Evolutionary conservation across 1,140 invertebrate species (phyloP), one percentile per base, ranked within the genome.

Genomic region (Brachionus angularis): DNA sequence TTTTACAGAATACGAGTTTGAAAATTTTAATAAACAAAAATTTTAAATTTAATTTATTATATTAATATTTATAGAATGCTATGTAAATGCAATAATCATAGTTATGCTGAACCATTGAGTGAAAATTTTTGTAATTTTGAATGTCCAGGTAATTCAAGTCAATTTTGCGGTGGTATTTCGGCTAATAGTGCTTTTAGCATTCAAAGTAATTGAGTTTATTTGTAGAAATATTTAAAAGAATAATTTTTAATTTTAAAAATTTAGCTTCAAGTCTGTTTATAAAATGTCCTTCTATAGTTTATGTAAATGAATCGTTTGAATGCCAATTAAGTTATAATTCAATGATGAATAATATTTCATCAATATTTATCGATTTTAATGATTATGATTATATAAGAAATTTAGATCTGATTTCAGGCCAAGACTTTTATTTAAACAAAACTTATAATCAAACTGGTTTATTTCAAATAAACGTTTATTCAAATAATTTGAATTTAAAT

Each of bases 161-260:
- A 53, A 53, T 18, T 53, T 34, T 53, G 50, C 29, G 50, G 50
- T 53, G 50, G 50, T 18, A 18, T 31, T 53, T 53, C 33, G n/a
- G 8, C 31, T 10, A 31, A 18, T 16, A 53, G 29, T 18, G 21
- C 33, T 33, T 53, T 31, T 16, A 29, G 33, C 16, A 53, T 53
- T 14, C 27, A 31, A 53, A 33, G 50, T 53, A 27, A 5, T 18
- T 14, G 8, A 34, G 33, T n/a, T n/a, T n/a, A n/a, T n/a, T n/a
- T n/a, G n/a, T n/a, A n/a, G n/a, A n/a, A n/a, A n/a, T n/a, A n/a
- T n/a, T n/a, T n/a, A 25, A 25, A 52, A 31, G 33, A 1, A 27
- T 50, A 27, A 27, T 0, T 5, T 44, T 44, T 5, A 18, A 5
- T 44, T 5, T 5, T 5, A 5, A 44, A 44, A 44, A 23, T 3